Base-by-base conservation (phyloP, 2,888 invertebrate genomes). In the Diarsia rubi region DNA sequence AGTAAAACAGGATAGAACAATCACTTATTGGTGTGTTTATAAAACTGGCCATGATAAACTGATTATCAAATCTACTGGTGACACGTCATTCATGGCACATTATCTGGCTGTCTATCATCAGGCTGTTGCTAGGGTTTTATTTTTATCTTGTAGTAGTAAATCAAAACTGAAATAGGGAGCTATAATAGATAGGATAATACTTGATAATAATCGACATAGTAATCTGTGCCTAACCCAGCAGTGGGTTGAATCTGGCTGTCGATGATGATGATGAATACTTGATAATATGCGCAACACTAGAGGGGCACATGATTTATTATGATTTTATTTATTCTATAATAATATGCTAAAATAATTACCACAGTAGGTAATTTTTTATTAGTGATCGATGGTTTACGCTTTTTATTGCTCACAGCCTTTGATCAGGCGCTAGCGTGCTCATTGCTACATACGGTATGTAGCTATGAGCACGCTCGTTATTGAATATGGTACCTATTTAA, bases 21-120 rank as follows among this genome's bases (percentile, higher is more conserved):
- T 11, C 19, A 19, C 0, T 59, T 52, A 78, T 71, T 78, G 73
- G 73, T 49, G 42, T 62, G 60, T 72, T 79, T 77, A 54, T 62
- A 19, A 66, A 66, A 66, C 47, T 0, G 31, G 49, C 42, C 44
- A 21, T 19, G 62, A 79, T 62, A 78, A 47, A 45, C 11, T 49
- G 49, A 45, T 77, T 45, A 54, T 14, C 19, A 31, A 57, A 49
- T 27, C 3, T 57, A 31, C 24, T 47, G 21, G 1, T 27, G n/a
- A 16, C 47, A 72, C 54, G 79, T 72, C 72, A 78, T 24, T 45
- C 6, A 11, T 37, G 42, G n/a, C 2, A 52, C 9, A 19, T 49
- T 49, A 67, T 66, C 37, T 54, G 42, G 27, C 19, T 14, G 42
- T 42, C 44, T 42, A 5, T 14, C 6, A 11, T 31, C 27, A 16